These are phyloP conservation scores for Muntiacus reevesi DNA, from an alignment of 2,113 vertebrate genomes.

Conservation along the genomic window DNA sequence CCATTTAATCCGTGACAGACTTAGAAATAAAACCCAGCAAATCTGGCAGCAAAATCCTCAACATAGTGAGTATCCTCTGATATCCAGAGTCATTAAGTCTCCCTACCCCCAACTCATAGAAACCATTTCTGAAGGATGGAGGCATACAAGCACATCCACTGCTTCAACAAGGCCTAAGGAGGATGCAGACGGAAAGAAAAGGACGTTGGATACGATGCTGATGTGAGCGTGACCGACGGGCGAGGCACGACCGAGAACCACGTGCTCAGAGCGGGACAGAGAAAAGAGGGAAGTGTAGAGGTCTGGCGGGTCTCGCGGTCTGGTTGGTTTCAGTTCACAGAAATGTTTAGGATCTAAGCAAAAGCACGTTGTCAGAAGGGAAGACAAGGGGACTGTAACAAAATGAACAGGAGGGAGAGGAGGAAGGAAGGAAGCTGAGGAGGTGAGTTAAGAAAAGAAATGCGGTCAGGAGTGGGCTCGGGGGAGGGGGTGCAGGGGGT, in stretches of 20 bases:
- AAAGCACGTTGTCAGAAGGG: rapidly evolving
- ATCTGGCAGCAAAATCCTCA: neutral
- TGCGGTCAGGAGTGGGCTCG: too few relatives aligned
- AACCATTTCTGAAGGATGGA: neutral
- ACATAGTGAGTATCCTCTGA: neutral
- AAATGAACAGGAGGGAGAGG: neutral
- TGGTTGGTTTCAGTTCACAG: neutral
- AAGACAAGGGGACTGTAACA: too few relatives aligned
- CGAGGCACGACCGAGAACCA: neutral
- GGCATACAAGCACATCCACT: neutral
- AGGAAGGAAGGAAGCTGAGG: neutral
- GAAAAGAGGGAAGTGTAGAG: neutral
- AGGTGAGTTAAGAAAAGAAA: neutral
- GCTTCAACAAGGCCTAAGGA: neutral
- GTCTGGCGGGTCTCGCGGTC: neutral
- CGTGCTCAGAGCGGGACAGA: neutral
- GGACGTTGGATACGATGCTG: neutral
- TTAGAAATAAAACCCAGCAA: neutral
- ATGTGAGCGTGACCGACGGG: neutral
- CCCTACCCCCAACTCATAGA: neutral
- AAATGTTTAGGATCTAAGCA: neutral
- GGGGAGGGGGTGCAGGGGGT: neutral
- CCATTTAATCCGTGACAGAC: neutral
- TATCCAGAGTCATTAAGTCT: neutral
- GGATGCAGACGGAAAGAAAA: neutral